A percentile compares a stretch with the other conserved stretches of the same genome.
Evolutionary conservation across 2,888 invertebrate genomes (phyloP).

Genomic region (Tipula unca): DNA sequence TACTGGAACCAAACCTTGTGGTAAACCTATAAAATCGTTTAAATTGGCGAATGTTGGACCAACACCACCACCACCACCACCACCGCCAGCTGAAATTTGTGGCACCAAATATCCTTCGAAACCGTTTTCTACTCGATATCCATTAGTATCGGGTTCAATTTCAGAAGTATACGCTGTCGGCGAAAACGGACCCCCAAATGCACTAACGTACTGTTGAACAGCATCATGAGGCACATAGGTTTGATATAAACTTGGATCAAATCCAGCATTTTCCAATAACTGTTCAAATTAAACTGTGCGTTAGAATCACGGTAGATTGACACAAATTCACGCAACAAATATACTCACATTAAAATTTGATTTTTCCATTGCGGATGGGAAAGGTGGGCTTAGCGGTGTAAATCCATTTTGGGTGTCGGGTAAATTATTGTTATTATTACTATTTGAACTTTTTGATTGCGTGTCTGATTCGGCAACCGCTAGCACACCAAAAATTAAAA

Average conservation of each 20-base stretch:
- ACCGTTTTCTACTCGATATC: constrained; percentile 39
- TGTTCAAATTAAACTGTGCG: constrained; percentile 15
- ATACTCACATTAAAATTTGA: background rate
- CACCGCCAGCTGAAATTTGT: constrained; percentile 26
- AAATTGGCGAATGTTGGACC: background rate
- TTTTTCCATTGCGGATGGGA: background rate
- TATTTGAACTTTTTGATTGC: background rate
- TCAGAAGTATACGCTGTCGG: constrained; percentile 26
- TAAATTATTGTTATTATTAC: background rate
- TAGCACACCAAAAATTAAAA: background rate
- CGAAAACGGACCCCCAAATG: constrained; percentile 32
- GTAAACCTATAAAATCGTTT: background rate
- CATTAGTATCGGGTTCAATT: constrained; percentile 27
- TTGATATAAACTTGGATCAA: constrained; percentile 32
- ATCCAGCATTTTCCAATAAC: constrained; percentile 30
- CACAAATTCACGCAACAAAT: background rate
- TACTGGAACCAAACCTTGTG: background rate
- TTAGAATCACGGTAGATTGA: background rate
- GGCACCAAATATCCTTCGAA: constrained; percentile 44
- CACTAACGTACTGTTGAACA: constrained; percentile 37
- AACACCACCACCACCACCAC: no score
- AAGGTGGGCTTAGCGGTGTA: background rate
- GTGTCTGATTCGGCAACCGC: background rate
- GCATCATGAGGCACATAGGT: constrained; percentile 36
- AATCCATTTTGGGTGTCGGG: constrained; percentile 1